A percentile compares a stretch with the other conserved stretches of the same genome.
Conservation (phyloP, 2,888 invertebrate genomes). For the Sphaerophoria rueppellii region DNA sequence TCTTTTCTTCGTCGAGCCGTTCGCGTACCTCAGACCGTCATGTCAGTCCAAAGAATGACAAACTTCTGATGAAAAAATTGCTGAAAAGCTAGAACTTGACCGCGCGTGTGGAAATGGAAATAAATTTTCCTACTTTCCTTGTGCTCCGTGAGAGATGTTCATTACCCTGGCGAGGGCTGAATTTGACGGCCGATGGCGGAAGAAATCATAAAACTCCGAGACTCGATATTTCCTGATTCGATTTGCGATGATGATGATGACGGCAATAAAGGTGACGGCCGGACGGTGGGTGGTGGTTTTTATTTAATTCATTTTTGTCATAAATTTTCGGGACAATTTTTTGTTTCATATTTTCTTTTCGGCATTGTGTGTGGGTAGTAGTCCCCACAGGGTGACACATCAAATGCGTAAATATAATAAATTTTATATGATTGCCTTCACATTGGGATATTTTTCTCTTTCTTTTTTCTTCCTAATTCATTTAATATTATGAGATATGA, state of each 20-base stretch:
- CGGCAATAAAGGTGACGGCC: constrained; percentile 4
- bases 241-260: constrained; percentile 39
- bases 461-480: constrained; percentile 42
- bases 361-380: background rate
- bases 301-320: constrained; percentile 63
- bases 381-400: constrained; percentile 47
- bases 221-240: constrained; percentile 48
- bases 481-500: constrained; percentile 40
- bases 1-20: background rate
- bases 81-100: constrained; percentile 44
- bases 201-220: constrained; percentile 16
- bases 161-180: background rate
- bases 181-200: background rate
- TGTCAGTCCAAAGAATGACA: background rate
- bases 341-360: constrained; percentile 9
- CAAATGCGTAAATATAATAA: constrained; percentile 68
- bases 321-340: constrained; percentile 57
- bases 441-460: constrained; percentile 34
- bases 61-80: constrained; percentile 14
- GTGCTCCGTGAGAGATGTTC: constrained; percentile 11
- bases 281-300: constrained; percentile 11
- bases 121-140: constrained; percentile 44
- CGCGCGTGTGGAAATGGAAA: constrained; percentile 53
- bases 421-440: constrained; percentile 65
- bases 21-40: too few species aligned